Percentiles rank a stretch among this genome's conserved stretches.
These are phyloP conservation scores for Lepidurus packardi DNA, from an alignment of 1,140 invertebrate species.

Conservation along the genomic window DNA sequence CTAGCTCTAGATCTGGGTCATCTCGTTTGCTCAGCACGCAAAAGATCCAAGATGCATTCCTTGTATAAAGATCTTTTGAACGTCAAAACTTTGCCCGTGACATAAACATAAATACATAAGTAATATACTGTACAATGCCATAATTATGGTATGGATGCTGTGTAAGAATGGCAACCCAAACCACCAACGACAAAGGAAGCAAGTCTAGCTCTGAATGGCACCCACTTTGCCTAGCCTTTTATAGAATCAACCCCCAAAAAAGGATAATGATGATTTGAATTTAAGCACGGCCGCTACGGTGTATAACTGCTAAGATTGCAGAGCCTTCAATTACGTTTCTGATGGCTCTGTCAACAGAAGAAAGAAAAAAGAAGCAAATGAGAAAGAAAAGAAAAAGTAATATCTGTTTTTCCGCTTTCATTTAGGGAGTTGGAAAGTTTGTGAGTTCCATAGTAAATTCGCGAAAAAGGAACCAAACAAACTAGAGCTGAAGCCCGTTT, in stretches of 20 bases:
- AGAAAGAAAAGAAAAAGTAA: not conserved
- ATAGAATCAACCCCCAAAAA: no score
- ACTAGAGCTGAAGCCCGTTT: not conserved
- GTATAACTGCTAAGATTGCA: no score
- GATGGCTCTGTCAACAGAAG: not conserved
- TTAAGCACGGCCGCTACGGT: not conserved
- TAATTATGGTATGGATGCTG: not conserved
- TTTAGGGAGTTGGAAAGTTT: not conserved
- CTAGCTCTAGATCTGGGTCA: not conserved
- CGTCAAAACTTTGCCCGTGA: not conserved
- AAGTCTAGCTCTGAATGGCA: not conserved
- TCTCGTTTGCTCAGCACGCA: not conserved
- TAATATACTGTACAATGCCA: not conserved
- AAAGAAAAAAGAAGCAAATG: not conserved
- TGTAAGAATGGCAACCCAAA: not conserved
- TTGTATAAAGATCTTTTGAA: not conserved
- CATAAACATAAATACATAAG: not conserved
- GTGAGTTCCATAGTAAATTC: not conserved
- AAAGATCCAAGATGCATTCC: not conserved
- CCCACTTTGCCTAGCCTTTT: no score
- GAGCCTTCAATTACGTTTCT: not conserved
- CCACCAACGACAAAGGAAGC: not conserved
- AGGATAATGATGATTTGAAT: not conserved
- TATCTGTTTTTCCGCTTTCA: not conserved
- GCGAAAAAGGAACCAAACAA: not conserved